These are phyloP conservation scores for Taenaris catops DNA, from an alignment of 2,888 invertebrate species.

Conservation along the genomic window DNA sequence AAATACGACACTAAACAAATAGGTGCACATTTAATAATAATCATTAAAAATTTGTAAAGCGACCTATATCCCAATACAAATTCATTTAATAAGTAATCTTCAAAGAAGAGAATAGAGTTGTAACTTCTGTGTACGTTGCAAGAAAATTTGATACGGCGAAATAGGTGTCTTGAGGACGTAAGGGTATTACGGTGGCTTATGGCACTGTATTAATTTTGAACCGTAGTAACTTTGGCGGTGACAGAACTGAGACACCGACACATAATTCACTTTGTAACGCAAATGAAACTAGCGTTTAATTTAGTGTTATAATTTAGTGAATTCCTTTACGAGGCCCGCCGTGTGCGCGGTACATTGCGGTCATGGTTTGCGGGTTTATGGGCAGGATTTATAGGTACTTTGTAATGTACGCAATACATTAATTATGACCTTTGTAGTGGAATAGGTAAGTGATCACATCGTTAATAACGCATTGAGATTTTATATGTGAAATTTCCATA, in stretches of 20 bases:
- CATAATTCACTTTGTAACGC: constrained; percentile 77
- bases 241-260: constrained; percentile 78
- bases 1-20: constrained; percentile 75
- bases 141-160: constrained; percentile 70
- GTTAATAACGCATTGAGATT: constrained; percentile 7
- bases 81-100: constrained; percentile 28
- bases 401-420: constrained; percentile 24
- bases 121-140: constrained; percentile 28
- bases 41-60: constrained; percentile 39
- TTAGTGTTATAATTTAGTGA: constrained; percentile 76
- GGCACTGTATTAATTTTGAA: constrained; percentile 79
- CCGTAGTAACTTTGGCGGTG: constrained; percentile 78
- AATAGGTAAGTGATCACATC: constrained; percentile 3
- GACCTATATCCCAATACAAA: constrained; percentile 34
- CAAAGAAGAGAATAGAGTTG: constrained; percentile 27
- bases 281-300: constrained; percentile 78
- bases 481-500: too few relatives aligned
- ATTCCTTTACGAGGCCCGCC: constrained; percentile 63
- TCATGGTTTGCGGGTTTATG: constrained; percentile 27
- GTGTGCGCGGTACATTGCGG: constrained; percentile 34
- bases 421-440: constrained; percentile 14
- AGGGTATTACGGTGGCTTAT: constrained; percentile 75
- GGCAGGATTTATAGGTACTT: constrained; percentile 29
- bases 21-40: constrained; percentile 75
- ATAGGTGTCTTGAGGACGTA: constrained; percentile 55